Conservation (phyloP, 2,888 invertebrate genomes). For the Euplexia lucipara region DNA sequence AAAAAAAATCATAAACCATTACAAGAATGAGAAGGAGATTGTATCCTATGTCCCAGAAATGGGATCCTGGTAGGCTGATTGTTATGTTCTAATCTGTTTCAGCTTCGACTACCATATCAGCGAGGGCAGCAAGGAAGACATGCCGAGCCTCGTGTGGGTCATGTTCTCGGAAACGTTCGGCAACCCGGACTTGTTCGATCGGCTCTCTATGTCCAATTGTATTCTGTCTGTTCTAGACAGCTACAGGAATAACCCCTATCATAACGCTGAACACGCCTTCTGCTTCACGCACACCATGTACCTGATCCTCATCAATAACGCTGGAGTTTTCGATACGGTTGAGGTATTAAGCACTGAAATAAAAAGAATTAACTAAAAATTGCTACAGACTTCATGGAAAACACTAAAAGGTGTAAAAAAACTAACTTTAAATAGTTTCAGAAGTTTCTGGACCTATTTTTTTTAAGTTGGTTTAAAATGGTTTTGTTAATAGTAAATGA, state of each 20-base stretch:
- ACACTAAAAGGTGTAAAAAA: no score
- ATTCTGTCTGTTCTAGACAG: constrained; percentile 84
- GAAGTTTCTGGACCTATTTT: no score
- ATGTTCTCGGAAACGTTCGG: constrained; percentile 89
- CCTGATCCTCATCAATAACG: constrained; percentile 87
- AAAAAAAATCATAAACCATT: no score
- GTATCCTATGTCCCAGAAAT: no score
- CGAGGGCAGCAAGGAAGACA: constrained; percentile 85
- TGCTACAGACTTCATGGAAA: no score
- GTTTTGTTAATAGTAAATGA: no score
- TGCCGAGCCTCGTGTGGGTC: constrained; percentile 88
- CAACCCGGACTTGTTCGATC: constrained; percentile 78
- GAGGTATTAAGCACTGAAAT: no score
- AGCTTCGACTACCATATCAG: constrained; percentile 91
- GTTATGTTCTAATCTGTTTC: constrained; percentile 25
- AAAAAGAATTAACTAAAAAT: no score
- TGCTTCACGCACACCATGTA: constrained; percentile 92
- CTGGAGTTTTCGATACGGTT: constrained; percentile 82
- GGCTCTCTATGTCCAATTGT: constrained; percentile 83
- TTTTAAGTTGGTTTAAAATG: no score
- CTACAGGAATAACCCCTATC: constrained; percentile 91
- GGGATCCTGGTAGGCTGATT: no score
- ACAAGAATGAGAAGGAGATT: no score
- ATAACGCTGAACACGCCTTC: constrained; percentile 92
- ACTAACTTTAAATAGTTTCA: no score